Evolutionary conservation across 1,140 invertebrate species (phyloP).

Genomic region (Metaphire vulgaris): DNA sequence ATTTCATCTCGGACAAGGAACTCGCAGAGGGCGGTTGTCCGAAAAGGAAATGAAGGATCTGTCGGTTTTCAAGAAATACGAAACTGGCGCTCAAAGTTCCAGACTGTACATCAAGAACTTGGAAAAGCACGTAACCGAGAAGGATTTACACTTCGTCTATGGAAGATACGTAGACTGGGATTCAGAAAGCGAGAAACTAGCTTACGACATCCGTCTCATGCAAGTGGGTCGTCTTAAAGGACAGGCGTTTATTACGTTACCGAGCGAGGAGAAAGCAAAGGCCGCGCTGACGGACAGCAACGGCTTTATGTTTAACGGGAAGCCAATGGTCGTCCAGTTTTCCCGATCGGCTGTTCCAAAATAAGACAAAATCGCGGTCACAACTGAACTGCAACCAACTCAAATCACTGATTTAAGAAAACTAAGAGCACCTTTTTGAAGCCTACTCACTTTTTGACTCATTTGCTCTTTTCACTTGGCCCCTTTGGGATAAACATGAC

Average conservation of each 20-base stretch:
- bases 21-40: constrained; percentile 65
- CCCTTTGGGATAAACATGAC: too few relatives aligned
- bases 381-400: too few relatives aligned
- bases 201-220: constrained; percentile 82
- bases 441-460: too few relatives aligned
- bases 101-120: constrained; percentile 86
- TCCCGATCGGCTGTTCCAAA: constrained; percentile 61
- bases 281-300: constrained; percentile 76
- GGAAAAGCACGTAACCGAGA: constrained; percentile 66
- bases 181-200: constrained; percentile 54
- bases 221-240: constrained; percentile 92
- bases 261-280: constrained; percentile 63
- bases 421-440: too few relatives aligned
- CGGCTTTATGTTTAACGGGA: constrained; percentile 77
- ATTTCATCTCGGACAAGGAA: constrained; percentile 55
- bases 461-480: too few relatives aligned
- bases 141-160: constrained; percentile 74
- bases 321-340: constrained; percentile 85
- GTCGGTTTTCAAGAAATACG: constrained; percentile 80
- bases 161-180: constrained; percentile 60
- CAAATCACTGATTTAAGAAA: too few relatives aligned
- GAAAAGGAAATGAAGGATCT: constrained; percentile 65
- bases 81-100: constrained; percentile 69
- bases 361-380: too few relatives aligned
- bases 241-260: constrained; percentile 83